Conservation (phyloP, 2,113 vertebrate genomes). For the Alaudala cheleensis region DNA sequence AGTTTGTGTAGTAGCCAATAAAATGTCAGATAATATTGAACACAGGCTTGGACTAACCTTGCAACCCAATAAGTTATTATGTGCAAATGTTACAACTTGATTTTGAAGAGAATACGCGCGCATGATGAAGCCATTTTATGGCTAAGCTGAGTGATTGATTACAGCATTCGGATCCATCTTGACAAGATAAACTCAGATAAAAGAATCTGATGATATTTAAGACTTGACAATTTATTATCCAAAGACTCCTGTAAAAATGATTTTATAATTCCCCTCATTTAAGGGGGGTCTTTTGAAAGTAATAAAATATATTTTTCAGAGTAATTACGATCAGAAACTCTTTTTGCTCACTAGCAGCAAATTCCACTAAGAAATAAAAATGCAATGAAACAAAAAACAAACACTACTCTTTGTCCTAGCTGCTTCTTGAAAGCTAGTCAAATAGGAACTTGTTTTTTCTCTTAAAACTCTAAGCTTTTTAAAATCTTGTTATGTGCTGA, state of each 20-base stretch:
- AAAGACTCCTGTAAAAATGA: conserved; percentile 67
- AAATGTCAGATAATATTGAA: conserved; percentile 73
- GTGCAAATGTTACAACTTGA: conserved; percentile 73
- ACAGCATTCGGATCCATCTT: conserved; percentile 38
- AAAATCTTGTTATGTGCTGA: not conserved
- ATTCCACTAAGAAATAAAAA: conserved; percentile 18
- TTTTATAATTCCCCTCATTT: conserved; percentile 69
- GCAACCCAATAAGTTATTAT: conserved; percentile 70
- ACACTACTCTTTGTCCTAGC: not conserved
- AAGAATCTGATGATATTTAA: conserved; percentile 76
- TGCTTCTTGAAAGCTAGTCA: not conserved
- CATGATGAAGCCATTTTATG: conserved; percentile 71
- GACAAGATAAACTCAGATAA: conserved; percentile 76
- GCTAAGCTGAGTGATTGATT: conserved; percentile 68
- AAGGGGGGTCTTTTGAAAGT: not conserved
- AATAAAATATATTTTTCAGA: conserved; percentile 53
- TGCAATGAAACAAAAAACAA: not conserved
- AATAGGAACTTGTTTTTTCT: not conserved
- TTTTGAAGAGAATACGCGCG: conserved; percentile 71
- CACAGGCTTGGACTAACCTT: conserved; percentile 52
- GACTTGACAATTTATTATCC: conserved; percentile 71
- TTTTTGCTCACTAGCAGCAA: not conserved
- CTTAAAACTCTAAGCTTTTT: not conserved
- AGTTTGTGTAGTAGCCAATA: conserved; percentile 70
- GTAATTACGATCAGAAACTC: not conserved